Evolutionary conservation across 2,797 vertebrate species (phyloP).

Genomic region (Coregonus sp.): DNA sequence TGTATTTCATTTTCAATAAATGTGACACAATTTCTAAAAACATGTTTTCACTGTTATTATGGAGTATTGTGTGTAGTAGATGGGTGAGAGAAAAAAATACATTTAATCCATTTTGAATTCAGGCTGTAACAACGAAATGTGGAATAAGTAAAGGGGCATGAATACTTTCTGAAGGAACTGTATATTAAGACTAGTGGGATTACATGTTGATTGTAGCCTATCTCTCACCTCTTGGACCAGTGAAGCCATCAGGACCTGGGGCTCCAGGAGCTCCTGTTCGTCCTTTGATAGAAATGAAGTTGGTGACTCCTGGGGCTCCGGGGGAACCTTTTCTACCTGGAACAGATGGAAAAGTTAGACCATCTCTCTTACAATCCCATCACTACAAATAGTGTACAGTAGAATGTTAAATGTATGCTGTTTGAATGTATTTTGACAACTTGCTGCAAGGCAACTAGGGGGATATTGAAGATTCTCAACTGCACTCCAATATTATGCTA

Average conservation of each 20-base stretch:
- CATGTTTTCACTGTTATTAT: no score
- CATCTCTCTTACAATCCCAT: slow-evolving; percentile 7
- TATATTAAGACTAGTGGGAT: no score
- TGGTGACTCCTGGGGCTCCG: slow-evolving; percentile 50
- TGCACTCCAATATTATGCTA: not conserved
- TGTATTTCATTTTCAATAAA: no score
- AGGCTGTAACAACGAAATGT: no score
- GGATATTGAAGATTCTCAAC: not conserved
- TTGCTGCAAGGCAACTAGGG: not conserved
- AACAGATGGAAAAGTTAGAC: not conserved
- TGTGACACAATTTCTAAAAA: no score
- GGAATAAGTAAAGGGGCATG: no score
- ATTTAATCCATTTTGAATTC: no score
- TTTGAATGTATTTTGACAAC: not conserved
- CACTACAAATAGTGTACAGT: not conserved
- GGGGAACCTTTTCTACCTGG: slow-evolving; percentile 56
- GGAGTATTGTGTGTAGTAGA: no score
- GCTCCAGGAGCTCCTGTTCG: slow-evolving; percentile 44
- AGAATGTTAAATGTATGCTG: not conserved
- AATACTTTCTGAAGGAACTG: no score
- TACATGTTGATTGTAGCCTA: not conserved
- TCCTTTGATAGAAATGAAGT: slow-evolving; percentile 48
- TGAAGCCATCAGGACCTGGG: slow-evolving; percentile 43
- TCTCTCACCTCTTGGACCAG: slow-evolving; percentile 65
- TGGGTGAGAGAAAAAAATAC: no score